A percentile compares a stretch with the other conserved stretches of the same genome.
phyloP scores from a whole-genome alignment of 2,797 vertebrate genomes.

The Synanceia verrucosa region DNA sequence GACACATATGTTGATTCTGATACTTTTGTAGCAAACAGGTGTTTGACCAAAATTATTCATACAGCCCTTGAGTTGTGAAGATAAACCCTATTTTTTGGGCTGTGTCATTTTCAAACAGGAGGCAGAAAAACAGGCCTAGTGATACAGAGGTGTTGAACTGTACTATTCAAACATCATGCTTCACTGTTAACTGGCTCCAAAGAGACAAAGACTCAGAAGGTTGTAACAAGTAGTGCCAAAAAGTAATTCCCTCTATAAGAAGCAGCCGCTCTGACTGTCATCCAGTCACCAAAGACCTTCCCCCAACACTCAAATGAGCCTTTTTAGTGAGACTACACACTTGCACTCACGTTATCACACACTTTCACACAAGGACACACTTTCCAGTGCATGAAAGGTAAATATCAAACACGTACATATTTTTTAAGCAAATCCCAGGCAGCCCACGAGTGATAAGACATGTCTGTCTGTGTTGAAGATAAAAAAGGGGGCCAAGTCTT shows the following conservation, averaged over 20 bases:
- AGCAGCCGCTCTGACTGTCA: slow-evolving; percentile 14
- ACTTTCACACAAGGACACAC: slow-evolving; percentile 31
- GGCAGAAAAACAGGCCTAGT: too few species aligned
- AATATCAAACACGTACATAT: slow-evolving; percentile 55
- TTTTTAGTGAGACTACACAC: slow-evolving; percentile 19
- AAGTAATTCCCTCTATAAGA: slow-evolving; percentile 16
- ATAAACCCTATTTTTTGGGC: too few species aligned
- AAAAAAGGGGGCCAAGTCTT: slow-evolving; percentile 21
- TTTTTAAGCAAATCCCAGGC: slow-evolving; percentile 31
- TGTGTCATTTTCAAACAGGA: too few species aligned
- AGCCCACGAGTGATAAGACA: slow-evolving; percentile 48
- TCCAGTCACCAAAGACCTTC: slow-evolving; percentile 38
- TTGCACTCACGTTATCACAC: slow-evolving; percentile 17
- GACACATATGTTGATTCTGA: too few species aligned
- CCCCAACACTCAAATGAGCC: slow-evolving; percentile 14
- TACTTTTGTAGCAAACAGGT: too few species aligned
- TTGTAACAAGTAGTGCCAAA: slow-evolving; percentile 12
- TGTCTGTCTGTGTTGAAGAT: slow-evolving; percentile 36
- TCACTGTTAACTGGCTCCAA: slow-evolving; percentile 20
- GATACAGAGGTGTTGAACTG: too few species aligned
- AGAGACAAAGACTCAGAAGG: slow-evolving; percentile 13
- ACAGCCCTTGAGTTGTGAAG: too few species aligned
- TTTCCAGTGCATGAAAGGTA: slow-evolving; percentile 30
- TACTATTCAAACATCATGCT: background rate
- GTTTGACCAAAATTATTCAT: too few species aligned